phyloP scores from a whole-genome alignment of 1,140 invertebrate species.

The Meloidogyne chitwoodi region DNA sequence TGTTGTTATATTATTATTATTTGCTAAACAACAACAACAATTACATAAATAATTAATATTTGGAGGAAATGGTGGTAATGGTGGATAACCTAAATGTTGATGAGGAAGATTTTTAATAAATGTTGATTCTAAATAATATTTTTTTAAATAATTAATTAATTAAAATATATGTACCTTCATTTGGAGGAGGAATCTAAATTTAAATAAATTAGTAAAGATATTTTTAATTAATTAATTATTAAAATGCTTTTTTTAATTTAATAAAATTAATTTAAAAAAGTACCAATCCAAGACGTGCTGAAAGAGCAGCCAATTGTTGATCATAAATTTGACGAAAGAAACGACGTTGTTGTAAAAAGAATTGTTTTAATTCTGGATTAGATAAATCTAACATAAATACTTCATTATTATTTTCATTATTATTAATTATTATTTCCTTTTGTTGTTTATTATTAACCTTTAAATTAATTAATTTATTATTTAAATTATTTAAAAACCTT shows the following conservation, averaged over 20 bases:
- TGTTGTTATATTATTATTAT: neutral
- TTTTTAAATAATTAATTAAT: neutral
- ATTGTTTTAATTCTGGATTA: conserved; percentile 4
- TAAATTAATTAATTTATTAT: no score
- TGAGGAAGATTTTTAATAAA: conserved; percentile 7
- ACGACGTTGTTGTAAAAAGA: conserved; percentile 12
- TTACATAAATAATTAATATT: neutral
- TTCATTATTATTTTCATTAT: neutral
- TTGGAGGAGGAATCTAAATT: neutral
- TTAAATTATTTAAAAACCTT: no score
- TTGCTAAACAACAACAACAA: neutral
- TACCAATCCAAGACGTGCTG: conserved; percentile 13
- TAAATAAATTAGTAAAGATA: no score
- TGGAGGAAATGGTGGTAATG: neutral
- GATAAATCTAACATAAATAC: conserved; percentile 10
- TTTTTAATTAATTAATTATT: no score
- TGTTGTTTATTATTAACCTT: no score
- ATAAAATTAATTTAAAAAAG: neutral
- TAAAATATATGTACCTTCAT: neutral
- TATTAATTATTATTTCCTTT: no score
- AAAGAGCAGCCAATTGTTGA: conserved; percentile 16
- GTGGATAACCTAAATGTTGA: conserved; percentile 15
- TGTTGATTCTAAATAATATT: neutral
- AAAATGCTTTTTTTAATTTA: no score
- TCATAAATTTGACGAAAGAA: conserved; percentile 21